Evolutionary conservation across 2,113 vertebrate genomes (phyloP).

Genomic region (Megaleporinus macrocephalus): DNA sequence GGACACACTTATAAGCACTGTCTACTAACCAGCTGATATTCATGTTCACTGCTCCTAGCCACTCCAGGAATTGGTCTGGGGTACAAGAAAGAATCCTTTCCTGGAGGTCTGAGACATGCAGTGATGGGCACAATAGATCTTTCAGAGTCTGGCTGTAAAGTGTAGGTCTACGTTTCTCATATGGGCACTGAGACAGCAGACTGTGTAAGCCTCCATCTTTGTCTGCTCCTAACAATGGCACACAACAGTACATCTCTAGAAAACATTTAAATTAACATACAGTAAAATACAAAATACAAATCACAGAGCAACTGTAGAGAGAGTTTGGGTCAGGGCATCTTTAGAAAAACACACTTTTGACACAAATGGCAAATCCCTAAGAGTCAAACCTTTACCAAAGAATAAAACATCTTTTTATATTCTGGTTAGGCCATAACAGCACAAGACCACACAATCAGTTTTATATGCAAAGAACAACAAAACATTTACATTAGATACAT

Average conservation of each 20-base stretch:
- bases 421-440: too few species aligned
- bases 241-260: neutral
- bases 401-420: too few species aligned
- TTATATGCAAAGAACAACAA: too few species aligned
- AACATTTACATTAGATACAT: too few species aligned
- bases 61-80: constrained; percentile 83
- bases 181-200: constrained; percentile 81
- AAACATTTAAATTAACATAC: neutral
- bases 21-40: constrained; percentile 77
- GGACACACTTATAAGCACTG: neutral
- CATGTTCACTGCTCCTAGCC: constrained; percentile 86
- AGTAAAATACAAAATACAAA: neutral
- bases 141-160: constrained; percentile 66
- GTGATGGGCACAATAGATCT: constrained; percentile 77
- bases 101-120: constrained; percentile 68
- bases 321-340: too few species aligned
- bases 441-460: too few species aligned
- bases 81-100: constrained; percentile 76
- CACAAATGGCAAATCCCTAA: too few species aligned
- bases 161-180: constrained; percentile 77
- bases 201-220: constrained; percentile 72
- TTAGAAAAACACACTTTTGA: too few species aligned
- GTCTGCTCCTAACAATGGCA: constrained; percentile 42
- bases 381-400: too few species aligned
- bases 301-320: too few species aligned